These are phyloP conservation scores for Drepana falcataria DNA, from an alignment of 2,888 invertebrate genomes.

Conservation along the genomic window DNA sequence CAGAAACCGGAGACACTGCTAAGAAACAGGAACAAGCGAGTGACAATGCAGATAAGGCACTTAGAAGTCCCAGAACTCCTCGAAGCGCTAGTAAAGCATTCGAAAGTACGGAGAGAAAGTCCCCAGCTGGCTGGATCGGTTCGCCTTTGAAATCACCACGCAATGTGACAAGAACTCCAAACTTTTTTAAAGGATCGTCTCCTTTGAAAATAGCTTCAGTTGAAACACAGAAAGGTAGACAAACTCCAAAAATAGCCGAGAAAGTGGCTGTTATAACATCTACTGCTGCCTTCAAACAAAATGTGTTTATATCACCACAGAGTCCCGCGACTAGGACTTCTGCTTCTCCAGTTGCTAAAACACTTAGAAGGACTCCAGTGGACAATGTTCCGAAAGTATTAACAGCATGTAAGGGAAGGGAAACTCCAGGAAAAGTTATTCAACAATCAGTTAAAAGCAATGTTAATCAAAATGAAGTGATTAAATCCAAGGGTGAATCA, in stretches of 20 bases:
- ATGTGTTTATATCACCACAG: conserved; percentile 43
- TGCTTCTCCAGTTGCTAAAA: conserved; percentile 22
- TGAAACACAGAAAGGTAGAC: conserved; percentile 21
- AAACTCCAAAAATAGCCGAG: conserved; percentile 20
- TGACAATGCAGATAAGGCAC: conserved; percentile 27
- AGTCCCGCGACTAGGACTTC: conserved; percentile 29
- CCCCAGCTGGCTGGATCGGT: conserved; percentile 11
- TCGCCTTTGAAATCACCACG: conserved; percentile 22
- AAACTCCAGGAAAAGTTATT: conserved; percentile 9
- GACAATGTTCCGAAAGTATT: conserved; percentile 21
- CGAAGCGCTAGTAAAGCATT: conserved; percentile 16
- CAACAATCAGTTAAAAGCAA: conserved; percentile 11
- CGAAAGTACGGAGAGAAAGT: conserved; percentile 22
- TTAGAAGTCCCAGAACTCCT: conserved; percentile 40
- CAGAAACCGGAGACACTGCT: conserved; percentile 36
- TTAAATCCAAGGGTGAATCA: conserved; percentile 18
- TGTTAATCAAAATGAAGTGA: conserved; percentile 21
- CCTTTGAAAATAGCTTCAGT: conserved; percentile 15
- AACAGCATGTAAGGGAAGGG: conserved; percentile 19
- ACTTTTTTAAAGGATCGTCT: conserved; percentile 8
- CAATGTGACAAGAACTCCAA: conserved; percentile 15
- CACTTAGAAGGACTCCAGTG: conserved; percentile 28
- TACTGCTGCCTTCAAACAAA: conserved; percentile 19
- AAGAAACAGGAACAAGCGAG: conserved; percentile 27
- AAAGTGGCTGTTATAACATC: conserved; percentile 36